These are phyloP conservation scores for Leptobrachium leishanense DNA, from an alignment of 2,113 vertebrate species.

Conservation along the genomic window DNA sequence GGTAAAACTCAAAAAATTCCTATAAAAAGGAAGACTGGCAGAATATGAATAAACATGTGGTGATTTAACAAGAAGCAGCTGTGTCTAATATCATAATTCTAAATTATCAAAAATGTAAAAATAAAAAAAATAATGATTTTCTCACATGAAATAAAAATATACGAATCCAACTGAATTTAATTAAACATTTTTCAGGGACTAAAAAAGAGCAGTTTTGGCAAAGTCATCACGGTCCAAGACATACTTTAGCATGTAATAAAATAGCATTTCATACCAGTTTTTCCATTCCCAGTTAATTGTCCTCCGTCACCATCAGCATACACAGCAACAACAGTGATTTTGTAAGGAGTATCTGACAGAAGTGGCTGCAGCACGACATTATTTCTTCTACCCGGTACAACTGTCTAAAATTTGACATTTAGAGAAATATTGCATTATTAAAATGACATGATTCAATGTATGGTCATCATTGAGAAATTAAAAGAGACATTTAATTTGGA, in stretches of 20 bases:
- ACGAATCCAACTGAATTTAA: background rate
- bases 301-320: constrained; percentile 88
- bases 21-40: too few relatives aligned
- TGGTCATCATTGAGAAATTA: too few relatives aligned
- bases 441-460: too few relatives aligned
- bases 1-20: too few relatives aligned
- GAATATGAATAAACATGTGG: too few relatives aligned
- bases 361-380: constrained; percentile 85
- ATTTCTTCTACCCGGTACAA: constrained; percentile 90
- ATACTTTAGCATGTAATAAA: too few relatives aligned
- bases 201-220: too few relatives aligned
- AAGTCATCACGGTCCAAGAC: too few relatives aligned
- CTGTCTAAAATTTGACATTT: constrained; percentile 67
- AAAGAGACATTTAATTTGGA: too few relatives aligned
- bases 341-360: constrained; percentile 85
- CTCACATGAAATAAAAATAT: background rate
- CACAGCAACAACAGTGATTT: constrained; percentile 88
- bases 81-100: background rate
- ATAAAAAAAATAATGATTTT: background rate
- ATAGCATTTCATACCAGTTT: constrained; percentile 72
- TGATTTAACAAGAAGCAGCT: background rate
- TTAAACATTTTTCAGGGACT: background rate
- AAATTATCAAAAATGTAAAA: background rate
- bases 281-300: constrained; percentile 81
- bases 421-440: too few relatives aligned